Evolutionary conservation across 2,888 invertebrate genomes (phyloP), one percentile per base, ranked within the genome.

Genomic region (Caenorhabditis imperialis): DNA sequence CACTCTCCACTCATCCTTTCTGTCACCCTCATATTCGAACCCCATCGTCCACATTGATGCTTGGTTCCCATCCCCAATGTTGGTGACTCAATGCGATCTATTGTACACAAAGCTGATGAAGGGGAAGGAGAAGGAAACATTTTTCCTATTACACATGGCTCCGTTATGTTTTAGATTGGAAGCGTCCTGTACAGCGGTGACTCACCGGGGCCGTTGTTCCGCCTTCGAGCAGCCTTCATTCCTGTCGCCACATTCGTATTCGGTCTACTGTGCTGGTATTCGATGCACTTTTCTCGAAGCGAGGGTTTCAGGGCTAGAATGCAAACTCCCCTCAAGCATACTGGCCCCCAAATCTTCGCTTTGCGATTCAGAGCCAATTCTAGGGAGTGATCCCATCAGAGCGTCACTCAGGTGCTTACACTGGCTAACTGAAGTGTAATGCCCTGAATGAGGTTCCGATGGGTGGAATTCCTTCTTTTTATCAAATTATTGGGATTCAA

Each of bases 311-410:
- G 33, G 63, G 54, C 45, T 40, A 54, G 72, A 73, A 65, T 73
- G 72, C 72, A 37, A 23, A 27, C 20, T 16, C 0, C 5, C 3
- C 2, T 8, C n/a, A 8, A 35, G 72, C 72, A 73, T 73, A 73
- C 72, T 73, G 72, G 72, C 72, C 72, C 54, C 65, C 63, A 60
- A 73, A 73, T 60, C 40, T 60, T 65, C 37, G 72, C 48, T 65
- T 65, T 30, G 65, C 42, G 18, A 20, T 45, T 16, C 18, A 7
- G 27, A 23, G 18, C 40, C 40, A 20, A 42, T 40, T 61, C 16
- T 40, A 1, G 62, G 62, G 53, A 33, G 18, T 8, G 18, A 14
- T 55, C 63, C 63, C 63, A 37, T 53, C 23, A n/a, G 55, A 65
- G 25, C 42, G 16, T 65, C 63, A 16, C 3, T 16, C 27, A 2